phyloP scores from a whole-genome alignment of 1,140 invertebrate species.

The Drosophila tropicalis region DNA sequence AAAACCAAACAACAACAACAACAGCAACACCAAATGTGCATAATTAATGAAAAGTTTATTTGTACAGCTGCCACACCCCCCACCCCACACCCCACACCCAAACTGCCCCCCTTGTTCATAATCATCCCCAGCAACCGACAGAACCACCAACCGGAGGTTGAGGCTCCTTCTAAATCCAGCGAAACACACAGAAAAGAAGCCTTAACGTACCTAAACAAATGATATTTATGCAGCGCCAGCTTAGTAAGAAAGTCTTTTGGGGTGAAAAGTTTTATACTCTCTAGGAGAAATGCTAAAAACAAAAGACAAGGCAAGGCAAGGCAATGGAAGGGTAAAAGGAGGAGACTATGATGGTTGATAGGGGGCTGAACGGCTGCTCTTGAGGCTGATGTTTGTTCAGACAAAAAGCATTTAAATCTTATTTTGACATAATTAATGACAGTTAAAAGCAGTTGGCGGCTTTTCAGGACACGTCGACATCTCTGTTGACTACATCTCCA shows the following conservation, averaged over 20 bases:
- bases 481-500: constrained; percentile 41
- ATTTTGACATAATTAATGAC: constrained; percentile 82
- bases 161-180: constrained; percentile 26
- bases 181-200: constrained; percentile 49
- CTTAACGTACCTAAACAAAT: constrained; percentile 65
- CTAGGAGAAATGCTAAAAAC: neutral
- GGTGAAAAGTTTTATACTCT: constrained; percentile 45
- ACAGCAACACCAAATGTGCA: constrained; percentile 46
- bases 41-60: constrained; percentile 72
- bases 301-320: neutral
- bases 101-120: neutral
- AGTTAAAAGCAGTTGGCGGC: constrained; percentile 80
- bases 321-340: too few species aligned
- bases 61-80: constrained; percentile 49
- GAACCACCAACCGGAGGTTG: neutral
- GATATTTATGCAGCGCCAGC: constrained; percentile 61
- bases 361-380: neutral
- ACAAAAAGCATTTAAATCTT: constrained; percentile 82
- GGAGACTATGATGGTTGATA: neutral
- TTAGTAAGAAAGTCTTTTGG: constrained; percentile 50
- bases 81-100: neutral
- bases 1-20: constrained; percentile 1
- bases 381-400: constrained; percentile 63
- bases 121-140: neutral
- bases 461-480: constrained; percentile 47